Base-by-base conservation (phyloP, 2,888 invertebrate species). In the Drosophila rubida region DNA sequence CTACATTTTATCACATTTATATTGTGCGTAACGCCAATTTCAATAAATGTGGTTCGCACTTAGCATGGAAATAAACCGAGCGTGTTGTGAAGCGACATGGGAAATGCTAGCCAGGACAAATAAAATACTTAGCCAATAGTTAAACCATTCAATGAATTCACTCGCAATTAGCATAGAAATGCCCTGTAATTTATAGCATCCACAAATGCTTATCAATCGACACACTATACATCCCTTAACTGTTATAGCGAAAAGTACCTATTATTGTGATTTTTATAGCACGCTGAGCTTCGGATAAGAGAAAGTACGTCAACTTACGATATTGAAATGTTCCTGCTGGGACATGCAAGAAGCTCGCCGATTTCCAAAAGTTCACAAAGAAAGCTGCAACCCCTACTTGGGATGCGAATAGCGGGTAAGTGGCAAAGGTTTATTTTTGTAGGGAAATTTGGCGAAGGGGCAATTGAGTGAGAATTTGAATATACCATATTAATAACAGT, bases 291-390 rank as follows among this genome's bases (percentile, higher is more conserved):
- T 3, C 27, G 51, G 27, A 27, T 32, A 32, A 32, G n/a, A n/a
- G 32, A 5, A 32, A n/a, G 32, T 32, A 32, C 11, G 25, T 25
- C 0, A 2, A 22, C 1, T 63, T 63, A 65, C 65, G 63, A 65
- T 65, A 54, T 30, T 27, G 25, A 30, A 44, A 1, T 35, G 16
- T 37, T 5, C 23, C 8, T 14, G 4, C 2, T 2, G 2, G 4
- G 0, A 27, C 11, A 32, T 44, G 16, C 1, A 51, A 8, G 37
- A 9, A 44, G 27, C 22, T 16, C 3, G 2, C 4, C 8, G 25
- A 27, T 11, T 6, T 14, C 39, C n/a, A 37, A 41, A 19, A 41
- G 51, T 13, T 30, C 2, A 9, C 14, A n/a, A 9, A 2, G 0
- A 13, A 9, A 4, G 8, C n/a, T 30, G 16, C 11, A n/a, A 1